These are phyloP conservation scores for Bellardia pandia DNA, from an alignment of 2,888 invertebrate species.

Conservation along the genomic window DNA sequence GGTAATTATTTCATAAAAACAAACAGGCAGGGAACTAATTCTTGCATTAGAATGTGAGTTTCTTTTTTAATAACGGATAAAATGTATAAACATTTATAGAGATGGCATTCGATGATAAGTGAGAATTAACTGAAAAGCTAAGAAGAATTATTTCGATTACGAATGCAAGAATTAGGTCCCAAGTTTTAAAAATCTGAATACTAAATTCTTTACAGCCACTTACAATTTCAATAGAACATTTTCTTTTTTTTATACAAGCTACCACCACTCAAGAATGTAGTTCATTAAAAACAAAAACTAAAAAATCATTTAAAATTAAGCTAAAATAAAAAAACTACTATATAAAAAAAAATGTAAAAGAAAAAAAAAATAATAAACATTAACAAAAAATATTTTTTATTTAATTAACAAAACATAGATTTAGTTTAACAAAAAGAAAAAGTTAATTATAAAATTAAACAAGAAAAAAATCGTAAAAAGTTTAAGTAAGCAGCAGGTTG, in stretches of 20 bases:
- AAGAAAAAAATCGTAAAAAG: slow-evolving; percentile 26
- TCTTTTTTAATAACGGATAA: too few relatives aligned
- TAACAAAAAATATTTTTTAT: slow-evolving; percentile 55
- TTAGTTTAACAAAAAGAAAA: slow-evolving; percentile 58
- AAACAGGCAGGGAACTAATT: too few relatives aligned
- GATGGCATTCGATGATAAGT: too few relatives aligned
- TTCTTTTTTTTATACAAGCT: slow-evolving; percentile 47
- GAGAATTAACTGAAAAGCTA: too few relatives aligned
- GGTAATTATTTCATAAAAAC: too few relatives aligned
- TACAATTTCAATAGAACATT: neutral
- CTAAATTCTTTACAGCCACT: too few relatives aligned
- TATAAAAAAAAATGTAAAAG: slow-evolving; percentile 34
- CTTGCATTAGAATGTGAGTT: too few relatives aligned
- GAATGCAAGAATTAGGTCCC: too few relatives aligned
- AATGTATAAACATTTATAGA: too few relatives aligned
- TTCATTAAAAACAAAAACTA: slow-evolving; percentile 59
- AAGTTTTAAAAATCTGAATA: too few relatives aligned
- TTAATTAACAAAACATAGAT: slow-evolving; percentile 58
- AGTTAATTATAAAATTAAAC: slow-evolving; percentile 53
- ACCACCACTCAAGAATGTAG: slow-evolving; percentile 70
- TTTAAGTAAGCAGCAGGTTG: slow-evolving; percentile 60
- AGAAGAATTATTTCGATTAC: too few relatives aligned
- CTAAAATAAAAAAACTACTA: slow-evolving; percentile 49
- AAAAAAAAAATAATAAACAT: slow-evolving; percentile 24
- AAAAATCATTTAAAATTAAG: slow-evolving; percentile 53